These are phyloP conservation scores for Rotaria socialis DNA, from an alignment of 2,888 invertebrate species.

Conservation along the genomic window DNA sequence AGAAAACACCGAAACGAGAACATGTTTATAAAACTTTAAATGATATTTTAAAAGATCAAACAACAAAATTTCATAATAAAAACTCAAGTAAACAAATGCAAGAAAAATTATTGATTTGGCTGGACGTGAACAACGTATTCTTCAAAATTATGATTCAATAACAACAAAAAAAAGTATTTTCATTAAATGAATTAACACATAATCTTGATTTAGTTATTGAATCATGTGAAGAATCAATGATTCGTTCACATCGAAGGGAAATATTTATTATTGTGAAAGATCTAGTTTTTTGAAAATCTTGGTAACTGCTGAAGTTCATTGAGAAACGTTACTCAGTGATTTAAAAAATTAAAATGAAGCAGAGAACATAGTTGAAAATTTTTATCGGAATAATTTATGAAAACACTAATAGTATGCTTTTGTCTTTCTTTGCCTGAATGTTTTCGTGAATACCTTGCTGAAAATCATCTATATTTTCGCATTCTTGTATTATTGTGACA, in stretches of 20 bases:
- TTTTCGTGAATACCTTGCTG: too few species aligned
- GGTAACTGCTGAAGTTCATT: too few species aligned
- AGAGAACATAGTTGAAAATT: too few species aligned
- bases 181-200: constrained; percentile 80
- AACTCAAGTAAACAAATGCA: constrained; percentile 61
- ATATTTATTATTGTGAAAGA: too few species aligned
- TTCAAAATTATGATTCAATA: constrained; percentile 52
- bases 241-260: constrained; percentile 61
- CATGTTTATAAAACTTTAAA: constrained; percentile 61
- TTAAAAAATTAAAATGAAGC: too few species aligned
- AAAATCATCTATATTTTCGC: too few species aligned
- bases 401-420: too few species aligned
- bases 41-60: constrained; percentile 58
- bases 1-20: constrained; percentile 50
- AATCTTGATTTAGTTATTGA: constrained; percentile 85
- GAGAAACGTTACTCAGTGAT: too few species aligned
- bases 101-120: constrained; percentile 98
- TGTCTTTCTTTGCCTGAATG: too few species aligned
- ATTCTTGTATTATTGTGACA: too few species aligned
- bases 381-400: too few species aligned
- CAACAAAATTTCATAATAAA: constrained; percentile 48
- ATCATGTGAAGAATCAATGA: constrained; percentile 88
- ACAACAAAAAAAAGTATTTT: constrained; percentile 57
- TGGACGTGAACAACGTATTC: constrained; percentile 82
- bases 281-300: too few species aligned